phyloP scores from a whole-genome alignment of 1,140 invertebrate species.

The Tetramorium alpestre region DNA sequence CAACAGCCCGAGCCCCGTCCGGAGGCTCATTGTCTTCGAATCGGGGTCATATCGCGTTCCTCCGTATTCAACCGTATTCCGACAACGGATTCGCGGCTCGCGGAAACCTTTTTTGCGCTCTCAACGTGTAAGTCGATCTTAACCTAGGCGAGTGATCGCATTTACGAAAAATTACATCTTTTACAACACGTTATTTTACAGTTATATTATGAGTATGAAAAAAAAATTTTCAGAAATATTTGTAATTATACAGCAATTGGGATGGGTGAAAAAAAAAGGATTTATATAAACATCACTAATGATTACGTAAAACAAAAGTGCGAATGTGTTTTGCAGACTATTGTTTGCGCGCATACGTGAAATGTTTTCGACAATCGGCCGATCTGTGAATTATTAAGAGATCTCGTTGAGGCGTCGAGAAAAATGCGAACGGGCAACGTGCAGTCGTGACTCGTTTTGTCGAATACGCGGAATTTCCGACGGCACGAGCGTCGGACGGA shows the following conservation, averaged over 20 bases:
- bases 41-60: slow-evolving; percentile 57
- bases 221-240: background rate
- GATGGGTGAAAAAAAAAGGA: background rate
- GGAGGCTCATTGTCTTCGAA: slow-evolving; percentile 67
- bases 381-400: slow-evolving; percentile 47
- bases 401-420: background rate
- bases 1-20: slow-evolving; percentile 30
- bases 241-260: background rate
- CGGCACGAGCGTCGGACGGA: slow-evolving; percentile 22
- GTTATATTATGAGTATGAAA: background rate
- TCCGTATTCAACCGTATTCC: slow-evolving; percentile 12
- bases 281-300: background rate
- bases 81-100: slow-evolving; percentile 2
- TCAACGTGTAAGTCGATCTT: background rate
- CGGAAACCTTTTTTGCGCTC: background rate
- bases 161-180: background rate
- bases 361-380: background rate
- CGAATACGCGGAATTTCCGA: slow-evolving; percentile 43
- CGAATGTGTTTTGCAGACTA: background rate
- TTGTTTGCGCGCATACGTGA: background rate
- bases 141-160: background rate
- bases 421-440: slow-evolving; percentile 25
- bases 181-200: background rate
- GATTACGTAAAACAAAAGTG: background rate
- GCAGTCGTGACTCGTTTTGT: slow-evolving; percentile 20